Evolutionary conservation across 2,888 invertebrate species (phyloP).

Genomic region (Spialia ferax): DNA sequence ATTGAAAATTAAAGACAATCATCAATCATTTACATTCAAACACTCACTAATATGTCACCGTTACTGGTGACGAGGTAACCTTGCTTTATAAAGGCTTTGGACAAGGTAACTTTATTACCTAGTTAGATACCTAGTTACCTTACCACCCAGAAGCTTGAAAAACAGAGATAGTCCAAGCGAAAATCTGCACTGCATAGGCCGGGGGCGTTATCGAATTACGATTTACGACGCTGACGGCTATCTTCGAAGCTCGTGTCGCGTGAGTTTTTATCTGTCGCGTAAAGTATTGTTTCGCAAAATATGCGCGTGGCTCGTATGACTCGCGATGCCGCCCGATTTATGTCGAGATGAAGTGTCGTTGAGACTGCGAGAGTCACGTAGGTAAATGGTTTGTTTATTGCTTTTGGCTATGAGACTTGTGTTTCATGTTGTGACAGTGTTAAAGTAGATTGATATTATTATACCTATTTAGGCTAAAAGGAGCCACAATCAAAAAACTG

Average conservation of each 20-base stretch:
- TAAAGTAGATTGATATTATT: not conserved
- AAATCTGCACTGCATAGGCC: not conserved
- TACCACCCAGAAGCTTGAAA: constrained; percentile 2
- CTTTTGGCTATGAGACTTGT: not conserved
- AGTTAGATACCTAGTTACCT: not conserved
- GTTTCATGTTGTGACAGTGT: not conserved
- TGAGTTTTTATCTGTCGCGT: constrained; percentile 59
- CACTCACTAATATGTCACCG: too few species aligned
- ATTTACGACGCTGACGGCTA: constrained; percentile 70
- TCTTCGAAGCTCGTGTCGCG: constrained; percentile 74
- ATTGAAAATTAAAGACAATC: too few species aligned
- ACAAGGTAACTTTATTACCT: not conserved
- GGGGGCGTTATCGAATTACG: constrained; percentile 78
- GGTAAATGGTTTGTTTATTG: not conserved
- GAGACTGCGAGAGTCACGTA: not conserved
- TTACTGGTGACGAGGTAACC: too few species aligned
- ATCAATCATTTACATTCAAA: too few species aligned
- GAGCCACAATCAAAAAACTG: too few species aligned
- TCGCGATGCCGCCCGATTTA: constrained; percentile 31
- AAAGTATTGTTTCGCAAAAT: constrained; percentile 64
- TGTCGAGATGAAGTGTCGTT: constrained; percentile 22
- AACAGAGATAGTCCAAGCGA: not conserved
- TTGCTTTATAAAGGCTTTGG: too few species aligned
- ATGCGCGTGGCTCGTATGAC: constrained; percentile 44
- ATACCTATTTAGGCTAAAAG: too few species aligned